Evolutionary conservation across 2,113 vertebrate genomes (phyloP), one percentile per base, ranked within the genome.

Genomic region (Trachemys scripta): DNA sequence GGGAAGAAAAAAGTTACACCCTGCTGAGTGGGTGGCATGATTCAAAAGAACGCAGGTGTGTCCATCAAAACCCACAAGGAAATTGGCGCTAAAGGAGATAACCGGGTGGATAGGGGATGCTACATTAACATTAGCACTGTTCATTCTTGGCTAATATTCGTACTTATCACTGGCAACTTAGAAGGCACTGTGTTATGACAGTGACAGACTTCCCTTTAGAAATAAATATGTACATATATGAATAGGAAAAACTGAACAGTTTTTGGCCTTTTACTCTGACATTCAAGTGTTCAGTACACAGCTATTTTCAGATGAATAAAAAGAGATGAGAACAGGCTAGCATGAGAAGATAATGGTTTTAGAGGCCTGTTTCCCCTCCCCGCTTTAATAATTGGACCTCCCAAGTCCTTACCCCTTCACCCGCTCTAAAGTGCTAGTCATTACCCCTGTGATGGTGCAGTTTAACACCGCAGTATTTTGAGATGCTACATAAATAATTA

Each of bases 101-200:
- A 57, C 56, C 11, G 25, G 56, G 10, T 56, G 25, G 56, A 27
- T 27, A 27, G 24, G 56, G 56, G 25, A 27, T 0, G 5, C 56
- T 56, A 25, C 24, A 4, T 56, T 56, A 91, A 82, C 2, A 22
- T 5, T 6, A 94, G 51, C 3, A 20, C 22, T 80, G 27, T 11
- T 9, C 24, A 65, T 91, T 87, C 82, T 57, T 79, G 13, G 8
- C 54, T 90, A 79, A 87, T 38, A 59, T 93, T 89, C 38, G 65
- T 88, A 87, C 69, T 93, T 97, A 91, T 91, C 92, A 93, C 88
- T 95, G 86, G 57, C 69, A 87, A 91, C 97, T 98, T 96, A 92
- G 57, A 92, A 92, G 76, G 38, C 85, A 95, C n/a, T 94, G 89
- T 45, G 87, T 94, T 93, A 95, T 35, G 85, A 85, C 49, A 45